phyloP scores from a whole-genome alignment of 1,140 invertebrate genomes.

The Apocrypta bakeri region DNA sequence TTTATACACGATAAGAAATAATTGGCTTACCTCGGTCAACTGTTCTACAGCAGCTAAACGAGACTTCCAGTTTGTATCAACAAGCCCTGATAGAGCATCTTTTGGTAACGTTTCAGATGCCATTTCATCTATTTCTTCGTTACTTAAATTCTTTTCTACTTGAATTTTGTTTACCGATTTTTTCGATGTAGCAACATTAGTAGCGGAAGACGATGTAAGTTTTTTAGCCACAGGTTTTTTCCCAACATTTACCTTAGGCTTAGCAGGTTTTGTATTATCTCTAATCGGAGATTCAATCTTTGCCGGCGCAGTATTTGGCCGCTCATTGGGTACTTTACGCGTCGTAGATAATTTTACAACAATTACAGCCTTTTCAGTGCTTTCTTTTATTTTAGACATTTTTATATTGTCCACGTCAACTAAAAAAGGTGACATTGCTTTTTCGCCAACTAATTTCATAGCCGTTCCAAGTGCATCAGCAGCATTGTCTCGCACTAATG shows the following conservation, averaged over 20 bases:
- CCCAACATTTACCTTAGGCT: conserved; percentile 74
- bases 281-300: conserved; percentile 65
- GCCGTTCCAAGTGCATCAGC: conserved; percentile 95
- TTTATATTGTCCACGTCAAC: conserved; percentile 93
- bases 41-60: conserved; percentile 86
- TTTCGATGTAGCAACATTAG: conserved; percentile 59
- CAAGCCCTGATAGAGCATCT: conserved; percentile 81
- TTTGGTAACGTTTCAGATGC: conserved; percentile 78
- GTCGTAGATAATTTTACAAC: conserved; percentile 80
- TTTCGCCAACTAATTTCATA: conserved; percentile 95
- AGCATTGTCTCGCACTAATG: conserved; percentile 87
- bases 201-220: conserved; percentile 56
- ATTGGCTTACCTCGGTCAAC: conserved; percentile 75
- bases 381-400: conserved; percentile 97
- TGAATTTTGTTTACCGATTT: conserved; percentile 63
- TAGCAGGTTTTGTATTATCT: conserved; percentile 62
- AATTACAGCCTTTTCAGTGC: conserved; percentile 92
- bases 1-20: conserved; percentile 35
- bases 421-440: conserved; percentile 89
- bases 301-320: conserved; percentile 75
- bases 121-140: conserved; percentile 83
- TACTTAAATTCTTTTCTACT: conserved; percentile 66
- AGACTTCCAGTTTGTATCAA: conserved; percentile 90
- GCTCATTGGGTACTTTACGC: conserved; percentile 76
- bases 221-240: conserved; percentile 67